Evolutionary conservation across 1,140 invertebrate genomes (phyloP), one percentile per base, ranked within the genome.

Genomic region (Pseudomyrmex dendroicus): DNA sequence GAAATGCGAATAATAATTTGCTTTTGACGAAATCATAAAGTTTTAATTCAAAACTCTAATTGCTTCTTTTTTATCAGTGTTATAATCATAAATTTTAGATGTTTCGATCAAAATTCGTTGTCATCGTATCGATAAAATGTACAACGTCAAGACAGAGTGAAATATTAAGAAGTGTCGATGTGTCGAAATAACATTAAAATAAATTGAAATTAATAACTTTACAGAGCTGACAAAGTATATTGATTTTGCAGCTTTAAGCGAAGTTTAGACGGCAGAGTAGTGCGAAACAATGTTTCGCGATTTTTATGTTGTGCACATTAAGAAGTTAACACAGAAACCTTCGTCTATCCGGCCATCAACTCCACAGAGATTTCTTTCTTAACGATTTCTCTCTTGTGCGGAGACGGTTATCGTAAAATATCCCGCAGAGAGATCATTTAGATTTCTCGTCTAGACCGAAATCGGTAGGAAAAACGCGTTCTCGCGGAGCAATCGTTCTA

Each of bases 281-380:
- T 67, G 62, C n/a, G 8, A n/a, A 17, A 57, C 48, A 56, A 52
- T 61, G 64, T 82, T 82, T 12, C 54, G 67, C 50, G 61, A 77
- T 68, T 77, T 67, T 77, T 54, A 22, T 50, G 35, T 77, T 67
- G 44, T 46, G 54, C 15, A 50, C 73, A 74, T 87, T 63, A 76
- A 87, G 82, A 82, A 87, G 87, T 88, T 78, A 88, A 85, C 17
- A 48, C 22, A n/a, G 44, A 13, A 50, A 85, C 87, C 83, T 84
- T 87, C 87, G 86, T 85, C 83, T 63, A n/a, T 22, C 76, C 62
- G 52, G 66, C 61, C 83, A n/a, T n/a, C n/a, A 52, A 73, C 50
- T 82, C 85, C 64, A 20, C 57, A 57, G 85, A 73, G 85, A 86
- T 80, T 84, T 80, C 84, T 84, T 86, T 83, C 80, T 76, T 57